These are phyloP conservation scores for Meiosimyza decipiens DNA, from an alignment of 2,888 invertebrate genomes.

Conservation along the genomic window DNA sequence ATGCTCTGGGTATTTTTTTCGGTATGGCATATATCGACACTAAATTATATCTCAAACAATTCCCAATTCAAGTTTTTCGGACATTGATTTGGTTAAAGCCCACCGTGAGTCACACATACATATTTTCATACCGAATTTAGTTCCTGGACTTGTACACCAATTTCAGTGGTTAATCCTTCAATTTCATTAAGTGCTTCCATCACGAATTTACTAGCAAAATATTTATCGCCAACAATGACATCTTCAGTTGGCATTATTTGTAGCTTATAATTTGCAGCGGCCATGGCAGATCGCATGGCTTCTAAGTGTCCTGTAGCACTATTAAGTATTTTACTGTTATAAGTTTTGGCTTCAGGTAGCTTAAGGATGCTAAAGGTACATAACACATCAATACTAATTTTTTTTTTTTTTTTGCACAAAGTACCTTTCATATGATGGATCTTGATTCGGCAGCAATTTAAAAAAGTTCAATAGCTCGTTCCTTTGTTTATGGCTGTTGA, in stretches of 20 bases:
- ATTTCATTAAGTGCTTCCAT: constrained; percentile 61
- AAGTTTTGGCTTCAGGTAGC: constrained; percentile 48
- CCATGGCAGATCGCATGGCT: constrained; percentile 57
- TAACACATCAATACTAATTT: too few relatives aligned
- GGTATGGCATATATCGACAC: too few relatives aligned
- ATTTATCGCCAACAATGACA: constrained; percentile 61
- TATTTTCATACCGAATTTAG: constrained; percentile 49
- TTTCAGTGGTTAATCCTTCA: constrained; percentile 53
- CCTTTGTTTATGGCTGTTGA: constrained; percentile 49
- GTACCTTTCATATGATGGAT: constrained; percentile 55
- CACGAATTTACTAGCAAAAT: constrained; percentile 63
- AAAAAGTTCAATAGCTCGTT: constrained; percentile 55
- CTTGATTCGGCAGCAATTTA: constrained; percentile 57
- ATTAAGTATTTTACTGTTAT: constrained; percentile 57
- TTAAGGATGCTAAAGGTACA: constrained; percentile 47
- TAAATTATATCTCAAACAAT: too few relatives aligned
- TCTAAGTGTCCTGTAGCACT: constrained; percentile 56
- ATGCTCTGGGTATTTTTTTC: too few relatives aligned
- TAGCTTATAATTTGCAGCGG: constrained; percentile 62
- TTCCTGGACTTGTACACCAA: constrained; percentile 53
- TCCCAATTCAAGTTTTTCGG: too few relatives aligned
- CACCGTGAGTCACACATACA: background rate
- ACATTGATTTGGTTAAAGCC: too few relatives aligned
- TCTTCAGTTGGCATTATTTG: constrained; percentile 59
- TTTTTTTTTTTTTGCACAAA: background rate